A percentile compares a stretch with the other conserved stretches of the same genome.
Evolutionary conservation across 2,113 vertebrate genomes (phyloP).

Genomic region (Callithrix jacchus): DNA sequence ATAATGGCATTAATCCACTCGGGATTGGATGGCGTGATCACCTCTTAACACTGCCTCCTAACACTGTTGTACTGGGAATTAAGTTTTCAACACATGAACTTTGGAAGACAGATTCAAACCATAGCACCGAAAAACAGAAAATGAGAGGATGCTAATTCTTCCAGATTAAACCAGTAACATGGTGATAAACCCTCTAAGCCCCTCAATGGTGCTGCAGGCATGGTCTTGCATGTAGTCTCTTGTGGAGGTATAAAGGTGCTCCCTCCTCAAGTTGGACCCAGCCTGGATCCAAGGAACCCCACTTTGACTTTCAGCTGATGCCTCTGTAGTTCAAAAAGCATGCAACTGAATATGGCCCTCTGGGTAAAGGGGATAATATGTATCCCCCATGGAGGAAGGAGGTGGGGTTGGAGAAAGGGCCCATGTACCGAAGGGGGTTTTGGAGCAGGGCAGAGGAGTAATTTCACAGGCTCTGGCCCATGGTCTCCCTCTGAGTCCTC

Average conservation of each 20-base stretch:
- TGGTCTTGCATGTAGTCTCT: not conserved
- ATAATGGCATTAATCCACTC: not conserved
- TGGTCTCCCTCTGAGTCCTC: not conserved
- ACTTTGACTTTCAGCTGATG: not conserved
- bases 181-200: no score
- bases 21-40: no score
- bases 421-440: rapidly evolving
- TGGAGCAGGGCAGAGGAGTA: not conserved
- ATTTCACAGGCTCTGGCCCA: not conserved
- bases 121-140: not conserved
- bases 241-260: not conserved
- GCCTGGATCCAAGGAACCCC: not conserved
- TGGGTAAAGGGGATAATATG: not conserved
- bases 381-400: no score
- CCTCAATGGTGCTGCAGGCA: not conserved
- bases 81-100: not conserved
- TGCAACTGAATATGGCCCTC: rapidly evolving
- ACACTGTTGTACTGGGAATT: not conserved
- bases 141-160: not conserved
- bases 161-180: not conserved
- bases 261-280: not conserved
- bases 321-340: not conserved
- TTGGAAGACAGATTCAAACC: not conserved
- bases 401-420: not conserved
- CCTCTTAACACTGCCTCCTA: not conserved